A percentile compares a stretch with the other conserved stretches of the same genome.
These are phyloP conservation scores for Mixornis gularis DNA, from an alignment of 2,113 vertebrate species.

Conservation along the genomic window DNA sequence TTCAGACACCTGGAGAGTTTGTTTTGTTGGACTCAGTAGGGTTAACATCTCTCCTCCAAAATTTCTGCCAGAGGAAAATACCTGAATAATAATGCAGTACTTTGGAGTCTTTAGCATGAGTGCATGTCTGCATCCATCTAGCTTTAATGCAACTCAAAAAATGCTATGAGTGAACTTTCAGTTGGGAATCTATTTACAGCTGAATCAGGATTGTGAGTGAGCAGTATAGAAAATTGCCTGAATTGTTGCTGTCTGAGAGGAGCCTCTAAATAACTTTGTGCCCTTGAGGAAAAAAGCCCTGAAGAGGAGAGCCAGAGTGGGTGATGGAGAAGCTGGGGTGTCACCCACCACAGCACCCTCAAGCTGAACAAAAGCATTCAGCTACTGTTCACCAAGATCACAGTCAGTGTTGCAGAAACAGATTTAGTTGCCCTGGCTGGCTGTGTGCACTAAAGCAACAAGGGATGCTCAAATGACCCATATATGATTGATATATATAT, in stretches of 20 bases:
- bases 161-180: neutral
- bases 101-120: neutral
- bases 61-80: neutral
- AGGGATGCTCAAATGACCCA: neutral
- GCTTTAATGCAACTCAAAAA: neutral
- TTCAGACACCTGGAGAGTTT: neutral
- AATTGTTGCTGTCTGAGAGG: neutral
- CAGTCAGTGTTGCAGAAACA: neutral
- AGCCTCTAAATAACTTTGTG: neutral
- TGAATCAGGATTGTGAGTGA: neutral
- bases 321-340: neutral
- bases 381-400: neutral
- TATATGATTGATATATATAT: neutral
- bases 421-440: neutral
- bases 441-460: neutral
- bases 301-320: neutral
- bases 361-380: neutral
- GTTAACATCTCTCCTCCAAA: neutral
- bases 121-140: neutral
- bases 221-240: neutral
- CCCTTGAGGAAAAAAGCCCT: neutral
- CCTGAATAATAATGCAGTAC: neutral
- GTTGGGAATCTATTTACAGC: neutral
- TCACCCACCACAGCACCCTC: fast-evolving
- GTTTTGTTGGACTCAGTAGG: neutral